A percentile compares a stretch with the other conserved stretches of the same genome.
Conservation (phyloP, 2,888 invertebrate genomes). For the Pseudococcus jackbeardsleyi region DNA sequence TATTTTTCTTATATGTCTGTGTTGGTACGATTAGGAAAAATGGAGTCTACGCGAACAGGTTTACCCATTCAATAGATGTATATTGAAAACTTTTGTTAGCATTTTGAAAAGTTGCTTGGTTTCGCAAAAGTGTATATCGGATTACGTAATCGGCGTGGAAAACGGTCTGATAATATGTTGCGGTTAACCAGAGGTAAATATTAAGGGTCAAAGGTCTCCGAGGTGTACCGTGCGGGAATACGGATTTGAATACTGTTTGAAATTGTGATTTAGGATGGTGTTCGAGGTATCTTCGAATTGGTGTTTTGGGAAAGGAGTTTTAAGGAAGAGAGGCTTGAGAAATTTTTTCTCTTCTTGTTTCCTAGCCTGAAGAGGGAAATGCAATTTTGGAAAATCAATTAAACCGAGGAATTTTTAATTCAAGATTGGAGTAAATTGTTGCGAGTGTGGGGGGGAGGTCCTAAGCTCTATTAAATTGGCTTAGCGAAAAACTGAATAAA, state of each 20-base stretch:
- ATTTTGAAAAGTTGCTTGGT: constrained; percentile 56
- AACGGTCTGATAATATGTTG: constrained; percentile 29
- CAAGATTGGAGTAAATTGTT: too few relatives aligned
- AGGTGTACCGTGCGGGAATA: background rate
- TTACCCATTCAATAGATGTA: constrained; percentile 18
- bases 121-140: constrained; percentile 57
- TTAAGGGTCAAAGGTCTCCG: background rate
- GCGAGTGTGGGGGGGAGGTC: too few relatives aligned
- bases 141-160: constrained; percentile 46
- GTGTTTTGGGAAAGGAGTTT: too few relatives aligned
- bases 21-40: constrained; percentile 20
- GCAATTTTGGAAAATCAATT: too few relatives aligned
- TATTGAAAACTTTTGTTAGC: constrained; percentile 38
- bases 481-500: too few relatives aligned
- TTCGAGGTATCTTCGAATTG: too few relatives aligned
- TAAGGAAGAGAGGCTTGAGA: too few relatives aligned
- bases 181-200: constrained; percentile 31
- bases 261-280: background rate
- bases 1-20: constrained; percentile 39
- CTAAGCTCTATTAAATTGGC: too few relatives aligned
- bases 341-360: too few relatives aligned
- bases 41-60: constrained; percentile 54
- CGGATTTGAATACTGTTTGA: background rate
- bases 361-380: too few relatives aligned
- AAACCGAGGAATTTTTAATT: too few relatives aligned